Evolutionary conservation across 2,113 vertebrate genomes (phyloP).

Genomic region (Mesocricetus auratus): DNA sequence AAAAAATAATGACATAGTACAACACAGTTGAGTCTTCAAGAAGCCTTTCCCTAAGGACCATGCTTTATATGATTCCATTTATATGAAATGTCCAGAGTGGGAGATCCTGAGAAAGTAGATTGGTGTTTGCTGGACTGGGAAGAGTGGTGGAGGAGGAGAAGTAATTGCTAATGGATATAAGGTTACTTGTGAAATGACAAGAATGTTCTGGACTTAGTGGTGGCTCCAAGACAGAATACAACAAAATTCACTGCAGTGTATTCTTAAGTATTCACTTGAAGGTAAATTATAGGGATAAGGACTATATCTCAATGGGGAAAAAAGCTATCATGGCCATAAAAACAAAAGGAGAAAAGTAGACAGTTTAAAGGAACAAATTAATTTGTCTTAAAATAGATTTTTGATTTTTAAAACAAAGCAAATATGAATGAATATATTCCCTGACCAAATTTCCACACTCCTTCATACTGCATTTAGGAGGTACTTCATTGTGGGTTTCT

Average conservation of each 20-base stretch:
- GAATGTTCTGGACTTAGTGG: conserved; percentile 31
- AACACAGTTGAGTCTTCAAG: background rate
- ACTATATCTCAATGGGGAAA: background rate
- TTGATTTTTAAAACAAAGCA: background rate
- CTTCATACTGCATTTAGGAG: background rate
- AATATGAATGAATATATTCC: background rate
- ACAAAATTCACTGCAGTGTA: background rate
- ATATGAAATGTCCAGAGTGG: background rate
- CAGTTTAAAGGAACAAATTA: background rate
- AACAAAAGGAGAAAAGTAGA: background rate
- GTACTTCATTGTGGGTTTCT: background rate
- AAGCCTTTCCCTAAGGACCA: background rate
- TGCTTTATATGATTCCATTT: background rate
- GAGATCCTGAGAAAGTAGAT: background rate
- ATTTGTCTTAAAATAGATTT: background rate
- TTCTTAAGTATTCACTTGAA: background rate
- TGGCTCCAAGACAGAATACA: background rate
- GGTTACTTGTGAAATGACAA: background rate
- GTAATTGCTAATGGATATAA: background rate
- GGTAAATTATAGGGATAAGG: background rate
- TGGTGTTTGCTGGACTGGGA: background rate
- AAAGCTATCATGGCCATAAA: background rate
- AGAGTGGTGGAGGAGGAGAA: background rate
- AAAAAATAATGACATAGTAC: background rate
- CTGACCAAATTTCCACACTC: background rate